Evolutionary conservation across 2,888 invertebrate species (phyloP).

Genomic region (Orthosia cruda): DNA sequence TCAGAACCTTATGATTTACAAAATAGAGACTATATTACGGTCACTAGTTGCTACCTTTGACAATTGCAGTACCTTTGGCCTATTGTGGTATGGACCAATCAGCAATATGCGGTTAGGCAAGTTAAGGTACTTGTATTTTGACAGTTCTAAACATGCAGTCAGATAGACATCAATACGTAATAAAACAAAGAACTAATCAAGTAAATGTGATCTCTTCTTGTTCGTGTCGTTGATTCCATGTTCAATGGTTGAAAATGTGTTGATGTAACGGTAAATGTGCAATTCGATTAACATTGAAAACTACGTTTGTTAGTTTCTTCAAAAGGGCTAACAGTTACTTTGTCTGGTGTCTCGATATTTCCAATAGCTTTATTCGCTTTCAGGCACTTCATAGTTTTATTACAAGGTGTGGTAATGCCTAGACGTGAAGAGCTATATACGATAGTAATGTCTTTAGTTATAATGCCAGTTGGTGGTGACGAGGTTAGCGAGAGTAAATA

Average conservation of each 20-base stretch:
- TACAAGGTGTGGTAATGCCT: conserved; percentile 5
- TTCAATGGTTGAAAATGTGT: not conserved
- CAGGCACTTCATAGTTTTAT: conserved; percentile 6
- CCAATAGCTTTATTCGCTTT: not conserved
- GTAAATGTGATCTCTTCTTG: no score
- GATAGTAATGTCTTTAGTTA: not conserved
- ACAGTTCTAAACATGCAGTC: conserved; percentile 7
- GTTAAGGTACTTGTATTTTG: conserved; percentile 40
- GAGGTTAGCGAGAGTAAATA: not conserved
- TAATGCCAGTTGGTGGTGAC: not conserved
- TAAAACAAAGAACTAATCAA: conserved; percentile 1
- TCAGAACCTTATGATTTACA: conserved; percentile 37
- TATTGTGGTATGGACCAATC: conserved; percentile 55
- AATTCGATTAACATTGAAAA: conserved; percentile 1
- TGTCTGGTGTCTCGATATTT: not conserved
- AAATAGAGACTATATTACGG: conserved; percentile 38
- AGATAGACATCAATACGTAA: conserved; percentile 5
- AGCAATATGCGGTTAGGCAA: conserved; percentile 50
- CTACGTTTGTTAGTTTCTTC: conserved; percentile 2
- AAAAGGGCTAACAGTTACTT: not conserved
- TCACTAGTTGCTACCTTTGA: conserved; percentile 37
- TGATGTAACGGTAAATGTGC: not conserved
- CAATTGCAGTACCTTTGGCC: conserved; percentile 50
- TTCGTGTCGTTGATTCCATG: no score
- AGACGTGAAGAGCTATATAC: not conserved